Evolutionary conservation across 2,113 vertebrate genomes (phyloP).

Genomic region (Oceanites oceanicus): DNA sequence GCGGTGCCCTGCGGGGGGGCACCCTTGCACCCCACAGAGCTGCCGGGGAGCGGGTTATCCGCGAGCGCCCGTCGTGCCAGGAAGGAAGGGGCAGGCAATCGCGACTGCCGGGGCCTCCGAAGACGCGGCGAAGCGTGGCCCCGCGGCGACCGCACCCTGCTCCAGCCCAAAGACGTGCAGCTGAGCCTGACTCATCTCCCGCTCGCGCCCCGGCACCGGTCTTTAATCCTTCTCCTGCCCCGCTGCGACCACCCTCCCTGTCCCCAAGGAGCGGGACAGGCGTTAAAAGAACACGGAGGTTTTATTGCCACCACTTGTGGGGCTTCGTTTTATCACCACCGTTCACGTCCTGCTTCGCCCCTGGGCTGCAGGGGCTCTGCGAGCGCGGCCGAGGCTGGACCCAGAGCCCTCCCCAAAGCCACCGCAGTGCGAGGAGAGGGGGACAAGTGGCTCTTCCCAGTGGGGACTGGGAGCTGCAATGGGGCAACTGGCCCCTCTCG

Average conservation of each 20-base stretch:
- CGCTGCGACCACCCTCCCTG: not conserved
- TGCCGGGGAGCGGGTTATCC: rapidly evolving
- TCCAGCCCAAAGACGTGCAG: rapidly evolving
- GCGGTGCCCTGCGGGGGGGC: rapidly evolving
- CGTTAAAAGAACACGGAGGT: not conserved
- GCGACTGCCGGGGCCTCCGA: not conserved
- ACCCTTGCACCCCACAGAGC: not conserved
- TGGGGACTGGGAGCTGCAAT: not conserved
- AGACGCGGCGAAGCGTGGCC: rapidly evolving
- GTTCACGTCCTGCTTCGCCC: rapidly evolving
- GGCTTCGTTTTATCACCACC: no score
- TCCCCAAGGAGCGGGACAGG: not conserved
- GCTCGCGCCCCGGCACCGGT: rapidly evolving
- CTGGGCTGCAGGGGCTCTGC: not conserved
- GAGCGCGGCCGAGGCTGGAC: not conserved
- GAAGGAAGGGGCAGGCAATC: not conserved
- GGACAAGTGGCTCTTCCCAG: not conserved
- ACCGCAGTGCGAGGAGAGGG: rapidly evolving
- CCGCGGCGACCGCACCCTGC: not conserved
- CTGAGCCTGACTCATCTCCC: not conserved
- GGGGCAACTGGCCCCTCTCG: not conserved
- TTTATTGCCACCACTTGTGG: not conserved
- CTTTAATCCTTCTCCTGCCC: not conserved
- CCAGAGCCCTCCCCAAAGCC: not conserved
- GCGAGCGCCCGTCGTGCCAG: rapidly evolving